phyloP scores from a whole-genome alignment of 2,888 invertebrate species.

The Spialia ferax region DNA sequence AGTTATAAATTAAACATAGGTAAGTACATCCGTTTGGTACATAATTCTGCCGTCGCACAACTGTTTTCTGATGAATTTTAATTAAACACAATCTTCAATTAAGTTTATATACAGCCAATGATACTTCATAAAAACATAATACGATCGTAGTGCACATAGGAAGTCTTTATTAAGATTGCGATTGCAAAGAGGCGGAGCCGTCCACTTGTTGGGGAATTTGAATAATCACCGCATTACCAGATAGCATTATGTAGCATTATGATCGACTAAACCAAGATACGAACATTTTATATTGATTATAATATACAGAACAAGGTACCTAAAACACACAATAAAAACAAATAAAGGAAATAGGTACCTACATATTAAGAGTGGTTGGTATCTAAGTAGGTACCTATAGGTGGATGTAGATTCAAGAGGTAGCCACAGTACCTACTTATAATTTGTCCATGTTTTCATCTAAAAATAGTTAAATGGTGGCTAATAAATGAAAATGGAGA shows the following conservation, averaged over 20 bases:
- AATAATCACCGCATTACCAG: conserved; percentile 77
- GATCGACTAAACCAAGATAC: conserved; percentile 57
- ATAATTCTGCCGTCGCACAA: conserved; percentile 52
- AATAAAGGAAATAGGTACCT: too few species aligned
- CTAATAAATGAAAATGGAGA: too few species aligned
- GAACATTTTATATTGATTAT: conserved; percentile 21
- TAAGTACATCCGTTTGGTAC: neutral
- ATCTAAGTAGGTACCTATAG: too few species aligned
- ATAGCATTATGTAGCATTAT: conserved; percentile 70
- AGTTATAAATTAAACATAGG: too few species aligned
- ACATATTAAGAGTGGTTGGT: too few species aligned
- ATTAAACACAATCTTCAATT: conserved; percentile 82
- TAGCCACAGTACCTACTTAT: too few species aligned
- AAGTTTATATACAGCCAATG: conserved; percentile 66
- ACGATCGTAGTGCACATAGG: conserved; percentile 74
- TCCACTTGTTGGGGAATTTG: conserved; percentile 78
- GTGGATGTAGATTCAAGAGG: too few species aligned
- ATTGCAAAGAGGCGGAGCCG: conserved; percentile 79
- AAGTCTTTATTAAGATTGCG: conserved; percentile 85
- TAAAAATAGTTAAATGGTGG: too few species aligned
- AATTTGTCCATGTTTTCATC: too few species aligned
- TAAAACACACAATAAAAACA: neutral
- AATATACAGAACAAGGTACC: neutral
- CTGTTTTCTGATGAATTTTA: conserved; percentile 73
- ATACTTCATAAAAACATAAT: conserved; percentile 77